Conservation (phyloP, 2,797 vertebrate species). For the Scleropages formosus region DNA sequence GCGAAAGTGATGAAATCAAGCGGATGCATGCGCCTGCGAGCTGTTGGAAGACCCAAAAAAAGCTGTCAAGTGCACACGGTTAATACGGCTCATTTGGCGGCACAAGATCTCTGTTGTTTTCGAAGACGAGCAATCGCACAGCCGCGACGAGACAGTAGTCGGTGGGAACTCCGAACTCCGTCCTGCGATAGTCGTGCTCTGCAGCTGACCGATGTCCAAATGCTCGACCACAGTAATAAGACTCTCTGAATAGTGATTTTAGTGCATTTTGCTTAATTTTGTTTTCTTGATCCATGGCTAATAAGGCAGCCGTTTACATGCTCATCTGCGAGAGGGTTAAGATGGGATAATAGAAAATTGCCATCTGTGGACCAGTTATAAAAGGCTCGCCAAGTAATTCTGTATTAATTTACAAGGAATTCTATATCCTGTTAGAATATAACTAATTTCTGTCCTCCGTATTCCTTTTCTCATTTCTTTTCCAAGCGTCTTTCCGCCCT, state of each 20-base stretch:
- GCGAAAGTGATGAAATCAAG: not conserved
- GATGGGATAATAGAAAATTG: not conserved
- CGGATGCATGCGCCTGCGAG: not conserved
- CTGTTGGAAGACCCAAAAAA: not conserved
- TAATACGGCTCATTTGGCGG: conserved; percentile 2
- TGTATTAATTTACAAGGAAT: not conserved
- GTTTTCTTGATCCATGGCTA: not conserved
- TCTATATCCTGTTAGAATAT: not conserved
- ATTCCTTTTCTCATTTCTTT: conserved; percentile 1
- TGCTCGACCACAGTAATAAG: not conserved
- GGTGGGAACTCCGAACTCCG: conserved; percentile 28
- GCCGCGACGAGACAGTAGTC: not conserved
- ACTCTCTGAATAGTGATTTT: not conserved
- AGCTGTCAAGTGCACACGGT: not conserved
- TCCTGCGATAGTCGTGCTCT: not conserved
- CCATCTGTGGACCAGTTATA: not conserved
- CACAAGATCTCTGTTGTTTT: not conserved
- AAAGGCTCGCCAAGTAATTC: conserved; percentile 5
- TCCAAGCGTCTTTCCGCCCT: not conserved
- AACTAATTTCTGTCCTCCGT: not conserved
- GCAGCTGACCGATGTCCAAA: not conserved
- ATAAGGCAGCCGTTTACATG: not conserved
- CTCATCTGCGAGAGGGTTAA: not conserved
- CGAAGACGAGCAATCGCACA: not conserved
- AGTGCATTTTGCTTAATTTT: not conserved